A percentile compares a stretch with the other conserved stretches of the same genome.
These are phyloP conservation scores for Piaya cayana DNA, from an alignment of 2,113 vertebrate species.

Conservation along the genomic window DNA sequence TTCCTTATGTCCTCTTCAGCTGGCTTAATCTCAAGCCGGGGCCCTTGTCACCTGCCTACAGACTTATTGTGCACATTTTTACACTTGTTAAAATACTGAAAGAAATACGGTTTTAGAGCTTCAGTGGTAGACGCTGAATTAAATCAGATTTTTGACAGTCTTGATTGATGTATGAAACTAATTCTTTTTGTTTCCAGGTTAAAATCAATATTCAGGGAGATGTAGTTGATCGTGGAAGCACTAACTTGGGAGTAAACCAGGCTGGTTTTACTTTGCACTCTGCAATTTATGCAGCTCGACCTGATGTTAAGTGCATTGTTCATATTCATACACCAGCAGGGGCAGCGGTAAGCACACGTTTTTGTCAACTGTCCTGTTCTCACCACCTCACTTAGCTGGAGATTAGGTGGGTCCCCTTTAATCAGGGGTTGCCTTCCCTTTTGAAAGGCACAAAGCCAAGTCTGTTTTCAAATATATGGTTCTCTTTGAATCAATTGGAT, in stretches of 20 bases:
- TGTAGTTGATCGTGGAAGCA: slow-evolving; percentile 92
- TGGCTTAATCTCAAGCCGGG: not conserved
- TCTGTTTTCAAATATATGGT: not conserved
- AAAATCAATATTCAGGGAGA: slow-evolving; percentile 95
- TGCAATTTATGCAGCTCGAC: slow-evolving; percentile 89
- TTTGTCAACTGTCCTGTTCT: not conserved
- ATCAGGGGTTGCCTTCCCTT: not conserved
- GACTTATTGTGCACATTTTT: not conserved
- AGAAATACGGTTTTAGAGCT: not conserved
- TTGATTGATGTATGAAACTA: not conserved
- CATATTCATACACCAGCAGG: slow-evolving; percentile 94
- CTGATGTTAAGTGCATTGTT: slow-evolving; percentile 89
- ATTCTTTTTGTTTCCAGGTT: slow-evolving; percentile 76
- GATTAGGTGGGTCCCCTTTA: not conserved
- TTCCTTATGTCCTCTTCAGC: not conserved
- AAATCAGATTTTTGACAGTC: not conserved
- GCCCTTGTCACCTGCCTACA: not conserved
- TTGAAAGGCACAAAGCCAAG: not conserved
- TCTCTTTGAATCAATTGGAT: not conserved
- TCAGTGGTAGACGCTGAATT: not conserved
- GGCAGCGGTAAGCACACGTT: slow-evolving; percentile 82
- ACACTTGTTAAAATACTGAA: not conserved
- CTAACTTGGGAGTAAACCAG: slow-evolving; percentile 93
- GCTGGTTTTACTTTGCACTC: slow-evolving; percentile 93
- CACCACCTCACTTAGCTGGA: not conserved